A percentile compares a stretch with the other conserved stretches of the same genome.
phyloP scores from a whole-genome alignment of 2,888 invertebrate species.

The Pristionchus mayeri region DNA sequence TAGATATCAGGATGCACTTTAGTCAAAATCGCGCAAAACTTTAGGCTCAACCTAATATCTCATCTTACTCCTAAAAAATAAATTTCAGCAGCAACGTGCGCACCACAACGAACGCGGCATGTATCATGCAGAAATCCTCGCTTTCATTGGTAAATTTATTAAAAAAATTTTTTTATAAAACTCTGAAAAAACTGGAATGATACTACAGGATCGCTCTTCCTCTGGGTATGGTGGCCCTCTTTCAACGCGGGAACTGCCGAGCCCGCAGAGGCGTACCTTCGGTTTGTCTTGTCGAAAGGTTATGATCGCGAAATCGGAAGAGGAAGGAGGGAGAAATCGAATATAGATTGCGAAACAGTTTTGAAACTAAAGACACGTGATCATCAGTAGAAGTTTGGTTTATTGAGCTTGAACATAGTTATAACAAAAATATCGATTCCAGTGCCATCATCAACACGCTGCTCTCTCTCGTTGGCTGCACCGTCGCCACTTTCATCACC shows the following conservation, averaged over 20 bases:
- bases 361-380: too few relatives aligned
- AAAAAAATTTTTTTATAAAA: not conserved
- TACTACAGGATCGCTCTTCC: slow-evolving; percentile 86
- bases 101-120: slow-evolving; percentile 82
- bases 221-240: slow-evolving; percentile 97
- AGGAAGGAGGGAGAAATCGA: too few relatives aligned
- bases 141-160: slow-evolving; percentile 87
- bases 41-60: too few relatives aligned
- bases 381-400: not conserved
- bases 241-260: slow-evolving; percentile 86
- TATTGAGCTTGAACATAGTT: not conserved
- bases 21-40: too few relatives aligned
- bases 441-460: slow-evolving; percentile 92
- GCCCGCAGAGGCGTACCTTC: slow-evolving; percentile 74
- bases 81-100: slow-evolving; percentile 56
- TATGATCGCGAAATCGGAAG: too few relatives aligned
- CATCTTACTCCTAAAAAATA: too few relatives aligned
- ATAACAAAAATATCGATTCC: not conserved
- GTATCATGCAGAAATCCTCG: slow-evolving; percentile 91
- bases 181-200: not conserved
- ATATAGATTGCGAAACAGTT: too few relatives aligned
- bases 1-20: too few relatives aligned
- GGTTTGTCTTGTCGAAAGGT: slow-evolving; percentile 78
- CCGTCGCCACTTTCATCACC: slow-evolving; percentile 86
- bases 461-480: slow-evolving; percentile 85